Conservation (phyloP, 1,140 invertebrate species). For the Zaprionus inermis region DNA sequence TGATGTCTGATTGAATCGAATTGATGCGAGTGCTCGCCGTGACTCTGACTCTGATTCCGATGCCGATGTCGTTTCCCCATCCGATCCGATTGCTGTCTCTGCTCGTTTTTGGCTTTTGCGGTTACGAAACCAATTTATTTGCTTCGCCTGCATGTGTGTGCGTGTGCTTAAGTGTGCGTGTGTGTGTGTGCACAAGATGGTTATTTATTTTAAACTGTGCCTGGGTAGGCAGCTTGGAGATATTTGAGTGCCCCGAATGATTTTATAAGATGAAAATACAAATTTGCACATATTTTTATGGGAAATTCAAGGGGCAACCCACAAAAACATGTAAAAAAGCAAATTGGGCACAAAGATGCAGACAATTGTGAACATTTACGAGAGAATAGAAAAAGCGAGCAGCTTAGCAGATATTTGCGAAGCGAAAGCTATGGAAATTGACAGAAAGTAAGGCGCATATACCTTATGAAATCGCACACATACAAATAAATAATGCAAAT, state of each 20-base stretch:
- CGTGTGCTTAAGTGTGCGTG: constrained; percentile 21
- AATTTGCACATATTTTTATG: constrained; percentile 60
- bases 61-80: constrained; percentile 7
- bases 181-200: constrained; percentile 40
- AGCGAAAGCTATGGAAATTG: not conserved
- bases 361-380: constrained; percentile 58
- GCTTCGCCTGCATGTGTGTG: constrained; percentile 38
- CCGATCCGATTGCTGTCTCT: constrained; percentile 31
- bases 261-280: constrained; percentile 78
- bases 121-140: constrained; percentile 84
- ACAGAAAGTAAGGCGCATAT: no score
- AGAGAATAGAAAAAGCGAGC: not conserved
- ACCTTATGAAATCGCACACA: no score
- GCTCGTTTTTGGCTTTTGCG: constrained; percentile 75
- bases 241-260: constrained; percentile 69
- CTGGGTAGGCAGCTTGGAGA: constrained; percentile 52
- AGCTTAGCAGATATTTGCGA: not conserved
- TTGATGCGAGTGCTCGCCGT: constrained; percentile 62
- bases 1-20: constrained; percentile 82
- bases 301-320: constrained; percentile 3
- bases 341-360: constrained; percentile 16
- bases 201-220: constrained; percentile 81
- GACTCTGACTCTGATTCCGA: constrained; percentile 35
- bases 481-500: no score
- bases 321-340: constrained; percentile 48